Evolutionary conservation across 2,888 invertebrate species (phyloP).

Genomic region (Epirrhoe tristata): DNA sequence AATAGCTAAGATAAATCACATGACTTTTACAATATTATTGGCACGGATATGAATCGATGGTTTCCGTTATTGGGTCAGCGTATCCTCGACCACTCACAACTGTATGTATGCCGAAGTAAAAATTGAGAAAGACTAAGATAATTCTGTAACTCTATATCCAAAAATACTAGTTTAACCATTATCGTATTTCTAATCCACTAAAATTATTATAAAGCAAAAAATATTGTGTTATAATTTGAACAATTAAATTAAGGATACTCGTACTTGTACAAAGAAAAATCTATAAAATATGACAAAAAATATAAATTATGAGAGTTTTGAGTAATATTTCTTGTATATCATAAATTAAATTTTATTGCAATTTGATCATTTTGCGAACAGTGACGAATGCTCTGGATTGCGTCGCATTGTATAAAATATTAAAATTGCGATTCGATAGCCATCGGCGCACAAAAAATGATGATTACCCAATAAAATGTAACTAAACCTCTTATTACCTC

Average conservation of each 20-base stretch:
- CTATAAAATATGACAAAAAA: neutral
- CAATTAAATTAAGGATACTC: neutral
- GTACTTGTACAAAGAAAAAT: neutral
- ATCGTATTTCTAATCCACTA: neutral
- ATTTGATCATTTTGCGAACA: neutral
- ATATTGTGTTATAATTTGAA: neutral
- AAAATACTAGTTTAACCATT: slow-evolving; percentile 25
- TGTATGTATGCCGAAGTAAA: slow-evolving; percentile 53
- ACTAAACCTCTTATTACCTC: slow-evolving; percentile 60
- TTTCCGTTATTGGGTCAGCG: slow-evolving; percentile 60
- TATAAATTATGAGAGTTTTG: neutral
- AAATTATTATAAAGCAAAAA: neutral
- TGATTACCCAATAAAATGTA: slow-evolving; percentile 60
- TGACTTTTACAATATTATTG: slow-evolving; percentile 43
- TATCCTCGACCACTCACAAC: slow-evolving; percentile 61
- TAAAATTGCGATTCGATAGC: slow-evolving; percentile 53
- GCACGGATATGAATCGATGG: slow-evolving; percentile 61
- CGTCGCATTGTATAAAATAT: slow-evolving; percentile 28
- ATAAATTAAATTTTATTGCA: neutral
- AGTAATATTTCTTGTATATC: neutral
- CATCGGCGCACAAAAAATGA: slow-evolving; percentile 52
- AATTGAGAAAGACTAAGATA: slow-evolving; percentile 25
- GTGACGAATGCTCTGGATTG: neutral
- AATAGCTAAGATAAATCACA: neutral
- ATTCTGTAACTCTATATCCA: no score